Percentiles rank a stretch among this genome's conserved stretches.
phyloP scores from a whole-genome alignment of 1,140 invertebrate genomes.

The Drosophila grimshawi region DNA sequence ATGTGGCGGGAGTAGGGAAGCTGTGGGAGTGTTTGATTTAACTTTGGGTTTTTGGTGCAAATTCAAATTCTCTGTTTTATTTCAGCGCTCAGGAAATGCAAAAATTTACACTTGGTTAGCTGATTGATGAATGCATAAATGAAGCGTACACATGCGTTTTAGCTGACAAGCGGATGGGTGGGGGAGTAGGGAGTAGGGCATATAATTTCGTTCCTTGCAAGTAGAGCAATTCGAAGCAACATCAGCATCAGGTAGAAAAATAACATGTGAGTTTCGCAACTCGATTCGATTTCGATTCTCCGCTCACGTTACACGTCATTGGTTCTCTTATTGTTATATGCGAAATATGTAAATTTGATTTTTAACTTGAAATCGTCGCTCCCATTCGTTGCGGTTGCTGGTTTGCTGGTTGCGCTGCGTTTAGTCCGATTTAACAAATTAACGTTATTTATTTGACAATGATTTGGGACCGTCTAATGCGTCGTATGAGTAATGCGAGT shows the following conservation, averaged over 20 bases:
- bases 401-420: not conserved
- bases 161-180: not conserved
- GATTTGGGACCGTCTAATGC: slow-evolving; percentile 69
- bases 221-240: slow-evolving; percentile 12
- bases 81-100: slow-evolving; percentile 77
- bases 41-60: slow-evolving; percentile 47
- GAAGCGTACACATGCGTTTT: slow-evolving; percentile 80
- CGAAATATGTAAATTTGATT: slow-evolving; percentile 81
- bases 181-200: no score
- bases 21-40: slow-evolving; percentile 22
- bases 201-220: slow-evolving; percentile 3
- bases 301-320: slow-evolving; percentile 74
- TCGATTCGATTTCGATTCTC: slow-evolving; percentile 1
- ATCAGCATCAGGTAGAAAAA: not conserved
- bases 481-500: slow-evolving; percentile 74
- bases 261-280: not conserved
- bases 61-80: slow-evolving; percentile 81
- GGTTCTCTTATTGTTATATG: slow-evolving; percentile 76
- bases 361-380: slow-evolving; percentile 68
- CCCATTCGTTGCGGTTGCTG: slow-evolving; percentile 47
- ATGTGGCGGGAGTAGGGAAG: not conserved
- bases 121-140: slow-evolving; percentile 84
- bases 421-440: slow-evolving; percentile 74
- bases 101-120: slow-evolving; percentile 84
- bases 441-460: slow-evolving; percentile 79